Conservation (phyloP, 2,113 vertebrate genomes). For the Hydrolagus affinis region DNA sequence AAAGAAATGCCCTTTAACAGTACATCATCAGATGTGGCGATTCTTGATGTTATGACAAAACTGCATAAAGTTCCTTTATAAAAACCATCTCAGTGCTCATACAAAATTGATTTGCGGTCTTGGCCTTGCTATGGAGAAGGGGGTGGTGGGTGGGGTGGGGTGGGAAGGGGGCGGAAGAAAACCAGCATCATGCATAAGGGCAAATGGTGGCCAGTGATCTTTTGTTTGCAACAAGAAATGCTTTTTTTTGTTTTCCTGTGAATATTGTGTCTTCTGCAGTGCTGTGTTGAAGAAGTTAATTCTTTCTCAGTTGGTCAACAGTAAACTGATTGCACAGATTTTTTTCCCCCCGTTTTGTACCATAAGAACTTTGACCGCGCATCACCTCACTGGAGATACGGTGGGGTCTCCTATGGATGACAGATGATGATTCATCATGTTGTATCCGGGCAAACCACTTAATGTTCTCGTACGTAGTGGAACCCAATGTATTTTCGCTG, state of each 20-base stretch:
- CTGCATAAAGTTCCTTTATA: constrained; percentile 25
- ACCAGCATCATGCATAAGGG: background rate
- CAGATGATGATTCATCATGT: background rate
- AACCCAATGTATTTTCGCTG: background rate
- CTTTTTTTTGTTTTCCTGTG: background rate
- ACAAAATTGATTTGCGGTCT: constrained; percentile 13
- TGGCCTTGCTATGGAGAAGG: background rate
- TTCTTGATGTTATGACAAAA: constrained; percentile 17
- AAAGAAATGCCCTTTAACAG: constrained; percentile 28
- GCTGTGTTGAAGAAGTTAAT: background rate
- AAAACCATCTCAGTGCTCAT: constrained; percentile 13
- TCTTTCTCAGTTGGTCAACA: too few relatives aligned
- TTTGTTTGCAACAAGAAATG: background rate
- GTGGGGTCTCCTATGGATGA: too few relatives aligned
- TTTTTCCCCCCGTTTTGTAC: background rate
- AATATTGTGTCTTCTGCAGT: background rate
- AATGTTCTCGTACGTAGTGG: background rate
- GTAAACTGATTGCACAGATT: background rate
- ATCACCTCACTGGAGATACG: background rate
- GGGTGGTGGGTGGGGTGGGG: too few relatives aligned
- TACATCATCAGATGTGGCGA: constrained; percentile 15
- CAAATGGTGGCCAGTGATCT: background rate
- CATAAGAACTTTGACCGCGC: background rate
- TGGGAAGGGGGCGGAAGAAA: background rate
- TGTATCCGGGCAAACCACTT: background rate